Conservation (phyloP, 2,797 vertebrate genomes). For the Chanos chanos region DNA sequence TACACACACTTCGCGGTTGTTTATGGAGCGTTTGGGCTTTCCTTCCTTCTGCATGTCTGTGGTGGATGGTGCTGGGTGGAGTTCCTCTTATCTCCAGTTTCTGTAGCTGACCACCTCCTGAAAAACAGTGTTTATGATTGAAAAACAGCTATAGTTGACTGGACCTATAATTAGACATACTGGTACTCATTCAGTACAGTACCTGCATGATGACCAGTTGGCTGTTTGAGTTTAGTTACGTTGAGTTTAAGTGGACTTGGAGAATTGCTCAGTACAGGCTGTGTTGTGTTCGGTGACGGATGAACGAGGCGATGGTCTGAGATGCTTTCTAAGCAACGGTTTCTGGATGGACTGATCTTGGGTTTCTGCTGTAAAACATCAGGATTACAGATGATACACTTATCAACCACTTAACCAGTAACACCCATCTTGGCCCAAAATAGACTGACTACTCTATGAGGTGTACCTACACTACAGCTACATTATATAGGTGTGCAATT, state of each 20-base stretch:
- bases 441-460: too few relatives aligned
- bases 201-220: conserved; percentile 43
- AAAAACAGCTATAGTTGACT: too few relatives aligned
- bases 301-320: conserved; percentile 25
- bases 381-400: too few relatives aligned
- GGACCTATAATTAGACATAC: background rate
- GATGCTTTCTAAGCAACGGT: conserved; percentile 11
- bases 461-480: too few relatives aligned
- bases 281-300: conserved; percentile 1
- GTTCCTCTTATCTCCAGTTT: conserved; percentile 38
- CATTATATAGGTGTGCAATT: too few relatives aligned
- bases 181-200: background rate
- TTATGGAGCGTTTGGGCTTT: conserved; percentile 40
- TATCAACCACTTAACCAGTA: too few relatives aligned
- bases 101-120: conserved; percentile 43
- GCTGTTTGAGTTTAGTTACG: conserved; percentile 44
- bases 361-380: conserved; percentile 26
- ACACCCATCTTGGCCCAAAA: too few relatives aligned
- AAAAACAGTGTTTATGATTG: too few relatives aligned
- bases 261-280: conserved; percentile 18
- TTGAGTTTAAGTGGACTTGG: conserved; percentile 31
- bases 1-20: conserved; percentile 48
- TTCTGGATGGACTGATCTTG: conserved; percentile 25
- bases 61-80: conserved; percentile 47
- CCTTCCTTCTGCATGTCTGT: background rate